These are phyloP conservation scores for Drosophila trichaetosa DNA, from an alignment of 2,888 invertebrate genomes.

Conservation along the genomic window DNA sequence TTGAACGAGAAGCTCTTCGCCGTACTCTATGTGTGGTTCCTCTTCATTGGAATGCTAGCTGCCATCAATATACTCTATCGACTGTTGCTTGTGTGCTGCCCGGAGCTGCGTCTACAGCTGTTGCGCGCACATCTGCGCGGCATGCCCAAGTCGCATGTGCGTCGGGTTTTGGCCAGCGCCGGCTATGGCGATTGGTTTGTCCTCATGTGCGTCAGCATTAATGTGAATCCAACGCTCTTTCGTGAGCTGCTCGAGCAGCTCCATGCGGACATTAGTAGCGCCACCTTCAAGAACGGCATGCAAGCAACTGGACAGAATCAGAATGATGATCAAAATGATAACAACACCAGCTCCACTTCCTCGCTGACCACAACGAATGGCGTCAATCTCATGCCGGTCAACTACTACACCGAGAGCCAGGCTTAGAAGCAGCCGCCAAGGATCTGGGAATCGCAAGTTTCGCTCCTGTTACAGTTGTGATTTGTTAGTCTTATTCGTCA, in stretches of 20 bases:
- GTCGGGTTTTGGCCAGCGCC: conserved; percentile 52
- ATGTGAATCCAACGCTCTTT: conserved; percentile 89
- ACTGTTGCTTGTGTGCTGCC: conserved; percentile 86
- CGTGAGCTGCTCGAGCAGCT: conserved; percentile 88
- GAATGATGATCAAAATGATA: not conserved
- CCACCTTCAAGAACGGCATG: not conserved
- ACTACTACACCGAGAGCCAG: conserved; percentile 55
- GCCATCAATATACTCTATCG: conserved; percentile 89
- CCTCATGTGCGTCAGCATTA: conserved; percentile 90
- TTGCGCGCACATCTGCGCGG: conserved; percentile 69
- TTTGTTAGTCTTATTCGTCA: conserved; percentile 44
- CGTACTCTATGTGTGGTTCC: conserved; percentile 90
- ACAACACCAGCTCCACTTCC: not conserved
- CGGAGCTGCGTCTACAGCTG: conserved; percentile 68
- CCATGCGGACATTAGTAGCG: conserved; percentile 14
- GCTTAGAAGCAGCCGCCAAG: conserved; percentile 15
- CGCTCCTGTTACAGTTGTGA: conserved; percentile 10
- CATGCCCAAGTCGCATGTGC: conserved; percentile 69
- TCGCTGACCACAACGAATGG: conserved; percentile 5
- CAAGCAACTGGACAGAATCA: not conserved
- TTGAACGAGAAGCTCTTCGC: conserved; percentile 92
- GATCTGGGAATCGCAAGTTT: not conserved
- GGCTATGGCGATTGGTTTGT: conserved; percentile 92
- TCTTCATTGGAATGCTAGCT: conserved; percentile 88
- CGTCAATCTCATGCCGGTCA: conserved; percentile 6